Evolutionary conservation across 2,113 vertebrate genomes (phyloP).

Genomic region (Sisor rabdophorus): DNA sequence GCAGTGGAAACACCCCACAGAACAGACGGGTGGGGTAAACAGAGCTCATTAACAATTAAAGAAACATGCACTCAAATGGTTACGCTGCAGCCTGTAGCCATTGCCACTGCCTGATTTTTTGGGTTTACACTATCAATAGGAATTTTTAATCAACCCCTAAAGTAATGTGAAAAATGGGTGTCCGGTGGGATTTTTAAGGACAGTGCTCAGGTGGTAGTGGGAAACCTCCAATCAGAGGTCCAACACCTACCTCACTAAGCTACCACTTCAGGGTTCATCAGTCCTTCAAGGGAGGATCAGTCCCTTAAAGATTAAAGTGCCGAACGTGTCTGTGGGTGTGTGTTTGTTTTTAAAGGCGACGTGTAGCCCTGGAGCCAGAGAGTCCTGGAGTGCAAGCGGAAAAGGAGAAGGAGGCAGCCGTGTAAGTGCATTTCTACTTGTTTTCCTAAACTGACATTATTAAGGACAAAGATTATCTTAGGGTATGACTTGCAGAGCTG

Average conservation of each 20-base stretch:
- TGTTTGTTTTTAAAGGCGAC: slow-evolving; percentile 72
- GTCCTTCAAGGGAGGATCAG: too few relatives aligned
- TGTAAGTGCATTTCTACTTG: slow-evolving; percentile 74
- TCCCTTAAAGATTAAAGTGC: neutral
- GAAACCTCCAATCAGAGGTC: too few relatives aligned
- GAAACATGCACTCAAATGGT: too few relatives aligned
- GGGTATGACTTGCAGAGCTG: neutral
- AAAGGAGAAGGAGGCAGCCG: slow-evolving; percentile 88
- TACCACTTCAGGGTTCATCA: neutral
- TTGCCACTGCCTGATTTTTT: too few relatives aligned
- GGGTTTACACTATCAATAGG: neutral
- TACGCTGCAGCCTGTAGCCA: too few relatives aligned
- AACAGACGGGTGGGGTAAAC: too few relatives aligned
- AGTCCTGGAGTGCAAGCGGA: slow-evolving; percentile 81
- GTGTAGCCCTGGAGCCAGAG: slow-evolving; percentile 86
- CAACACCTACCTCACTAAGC: too few relatives aligned
- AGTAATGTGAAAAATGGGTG: neutral
- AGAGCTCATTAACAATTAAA: too few relatives aligned
- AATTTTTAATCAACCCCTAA: neutral
- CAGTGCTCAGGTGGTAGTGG: too few relatives aligned
- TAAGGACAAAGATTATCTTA: neutral
- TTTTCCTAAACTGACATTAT: neutral
- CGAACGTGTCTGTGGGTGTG: slow-evolving; percentile 6
- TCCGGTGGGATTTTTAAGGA: too few relatives aligned
- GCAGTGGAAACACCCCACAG: too few relatives aligned